Percentiles rank a stretch among this genome's conserved stretches.
phyloP scores from a whole-genome alignment of 2,797 vertebrate genomes.

The Ctenopoma kingsleyae region DNA sequence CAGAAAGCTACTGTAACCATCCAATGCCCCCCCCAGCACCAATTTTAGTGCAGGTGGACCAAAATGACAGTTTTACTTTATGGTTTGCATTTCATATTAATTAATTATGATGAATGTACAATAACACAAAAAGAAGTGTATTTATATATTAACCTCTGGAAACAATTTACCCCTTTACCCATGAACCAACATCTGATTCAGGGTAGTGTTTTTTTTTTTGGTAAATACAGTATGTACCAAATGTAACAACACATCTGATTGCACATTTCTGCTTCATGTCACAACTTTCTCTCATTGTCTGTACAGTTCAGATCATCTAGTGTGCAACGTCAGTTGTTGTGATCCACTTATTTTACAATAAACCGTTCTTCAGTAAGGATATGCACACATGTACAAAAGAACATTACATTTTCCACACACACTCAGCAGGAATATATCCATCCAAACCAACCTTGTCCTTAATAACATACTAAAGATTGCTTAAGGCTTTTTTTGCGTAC shows the following conservation, averaged over 20 bases:
- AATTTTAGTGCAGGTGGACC: slow-evolving; percentile 22
- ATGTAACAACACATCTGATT: slow-evolving; percentile 69
- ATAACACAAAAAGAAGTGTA: slow-evolving; percentile 67
- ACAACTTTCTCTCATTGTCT: slow-evolving; percentile 57
- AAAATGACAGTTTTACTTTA: slow-evolving; percentile 23
- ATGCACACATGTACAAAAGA: slow-evolving; percentile 62
- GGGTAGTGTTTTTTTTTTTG: slow-evolving; percentile 46
- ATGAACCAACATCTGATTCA: slow-evolving; percentile 60
- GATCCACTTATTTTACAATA: slow-evolving; percentile 70
- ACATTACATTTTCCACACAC: slow-evolving; percentile 65
- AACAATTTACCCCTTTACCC: slow-evolving; percentile 62
- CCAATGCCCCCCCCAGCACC: slow-evolving; percentile 11
- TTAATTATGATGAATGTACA: slow-evolving; percentile 62
- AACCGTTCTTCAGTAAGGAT: slow-evolving; percentile 60
- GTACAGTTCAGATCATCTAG: slow-evolving; percentile 52
- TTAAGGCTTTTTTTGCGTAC: slow-evolving; percentile 73
- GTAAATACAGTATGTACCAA: slow-evolving; percentile 73
- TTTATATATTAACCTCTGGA: slow-evolving; percentile 82
- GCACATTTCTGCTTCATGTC: slow-evolving; percentile 63
- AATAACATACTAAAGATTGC: slow-evolving; percentile 67
- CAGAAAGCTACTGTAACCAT: slow-evolving; percentile 39
- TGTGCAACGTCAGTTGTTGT: slow-evolving; percentile 70
- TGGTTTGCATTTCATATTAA: slow-evolving; percentile 44
- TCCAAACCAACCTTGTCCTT: slow-evolving; percentile 64
- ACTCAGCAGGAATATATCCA: slow-evolving; percentile 65